Evolutionary conservation across 2,797 vertebrate genomes (phyloP), one percentile per base, ranked within the genome.

Genomic region (Ambastaia sidthimunki): DNA sequence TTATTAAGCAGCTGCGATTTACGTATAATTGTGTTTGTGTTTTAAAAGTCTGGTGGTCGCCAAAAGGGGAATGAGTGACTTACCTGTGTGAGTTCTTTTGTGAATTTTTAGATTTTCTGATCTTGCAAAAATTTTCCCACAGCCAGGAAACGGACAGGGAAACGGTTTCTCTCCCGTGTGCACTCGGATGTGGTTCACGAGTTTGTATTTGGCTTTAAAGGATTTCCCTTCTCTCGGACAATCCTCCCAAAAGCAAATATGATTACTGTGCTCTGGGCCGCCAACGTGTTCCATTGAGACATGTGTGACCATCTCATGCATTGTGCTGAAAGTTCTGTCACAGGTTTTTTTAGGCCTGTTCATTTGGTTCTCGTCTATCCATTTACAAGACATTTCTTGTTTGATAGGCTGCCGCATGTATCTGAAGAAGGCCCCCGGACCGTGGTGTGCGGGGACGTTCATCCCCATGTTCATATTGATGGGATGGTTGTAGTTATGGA

Each of bases 151-250:
- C 25, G 97, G 97, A 85, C 97, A 99, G 0, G 98, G 98, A 86
- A 99, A 99, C 1, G 97, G 98, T 86, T 99, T 99, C 88, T 99
- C 98, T 85, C 98, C 98, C 52, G 98, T 99, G 92, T 99, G 98
- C 81, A 99, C 97, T 65, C 98, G 94, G 89, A 99, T 98, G 90
- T 99, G 98, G 91, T 99, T 99, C 84, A 99, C 97, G 85, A 99
- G 96, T 95, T 99, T 99, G 94, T 98, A 99, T 94, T 99, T 99
- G 89, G 98, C 98, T 92, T 98, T 98, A 94, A 99, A 99, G 84
- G 97, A 97, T 91, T 98, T 95, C 82, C 97, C 97, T 80, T 97
- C 96, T 87, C 98, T 94, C 77, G 97, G 95, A 80, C 97, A 99
- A 90, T 99, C 96, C 89, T 99, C 97, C 98, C 98, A 99, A 87